A percentile compares a stretch with the other conserved stretches of the same genome.
Conservation (phyloP, 2,888 invertebrate species). For the Merodon equestris region DNA sequence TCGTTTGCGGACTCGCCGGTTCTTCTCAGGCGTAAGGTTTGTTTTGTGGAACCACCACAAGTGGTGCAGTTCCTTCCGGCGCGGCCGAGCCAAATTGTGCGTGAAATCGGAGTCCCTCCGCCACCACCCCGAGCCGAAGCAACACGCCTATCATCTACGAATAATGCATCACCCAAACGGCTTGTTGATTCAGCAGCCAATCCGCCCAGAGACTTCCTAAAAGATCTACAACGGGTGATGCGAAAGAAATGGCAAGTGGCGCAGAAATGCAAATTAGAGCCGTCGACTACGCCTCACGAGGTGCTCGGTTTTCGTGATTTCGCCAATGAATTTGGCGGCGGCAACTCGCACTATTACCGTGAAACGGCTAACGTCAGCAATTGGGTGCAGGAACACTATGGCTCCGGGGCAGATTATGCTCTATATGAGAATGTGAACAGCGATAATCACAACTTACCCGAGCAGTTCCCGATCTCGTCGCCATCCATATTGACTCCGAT, state of each 20-base stretch:
- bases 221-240: slow-evolving; percentile 94
- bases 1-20: slow-evolving; percentile 79
- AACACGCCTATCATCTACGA: slow-evolving; percentile 84
- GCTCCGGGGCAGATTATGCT: slow-evolving; percentile 78
- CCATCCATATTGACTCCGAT: slow-evolving; percentile 74
- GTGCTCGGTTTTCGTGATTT: slow-evolving; percentile 94
- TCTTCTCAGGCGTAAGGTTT: slow-evolving; percentile 78
- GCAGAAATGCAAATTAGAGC: slow-evolving; percentile 93
- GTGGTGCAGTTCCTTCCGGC: slow-evolving; percentile 71
- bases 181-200: slow-evolving; percentile 85
- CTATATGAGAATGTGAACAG: slow-evolving; percentile 87
- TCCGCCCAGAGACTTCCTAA: slow-evolving; percentile 90
- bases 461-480: slow-evolving; percentile 58
- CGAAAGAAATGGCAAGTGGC: slow-evolving; percentile 96
- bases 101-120: slow-evolving; percentile 79
- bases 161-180: slow-evolving; percentile 84
- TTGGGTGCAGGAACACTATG: slow-evolving; percentile 94
- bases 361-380: slow-evolving; percentile 88
- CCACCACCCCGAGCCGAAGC: slow-evolving; percentile 89
- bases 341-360: slow-evolving; percentile 76
- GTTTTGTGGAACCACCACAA: slow-evolving; percentile 77
- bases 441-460: slow-evolving; percentile 66
- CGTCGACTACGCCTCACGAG: slow-evolving; percentile 93
- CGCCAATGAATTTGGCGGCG: slow-evolving; percentile 79
- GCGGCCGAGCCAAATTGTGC: slow-evolving; percentile 69